These are phyloP conservation scores for Tangara arthus DNA, from an alignment of 2,797 vertebrate species.

Conservation along the genomic window DNA sequence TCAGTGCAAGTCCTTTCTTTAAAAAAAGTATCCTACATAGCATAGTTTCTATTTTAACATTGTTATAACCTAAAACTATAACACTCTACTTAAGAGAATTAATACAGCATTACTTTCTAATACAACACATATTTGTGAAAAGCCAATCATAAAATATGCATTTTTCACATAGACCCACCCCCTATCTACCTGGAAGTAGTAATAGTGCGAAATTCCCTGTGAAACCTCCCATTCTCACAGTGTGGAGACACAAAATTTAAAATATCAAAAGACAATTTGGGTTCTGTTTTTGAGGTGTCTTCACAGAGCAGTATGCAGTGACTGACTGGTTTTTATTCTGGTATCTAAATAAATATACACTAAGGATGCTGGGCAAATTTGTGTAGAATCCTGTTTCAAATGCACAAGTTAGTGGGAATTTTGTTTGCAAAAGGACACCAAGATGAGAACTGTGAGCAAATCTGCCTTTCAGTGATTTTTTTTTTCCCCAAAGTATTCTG, in stretches of 20 bases:
- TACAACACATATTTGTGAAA: no score
- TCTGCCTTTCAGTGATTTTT: neutral
- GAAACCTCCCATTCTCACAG: neutral
- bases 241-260: neutral
- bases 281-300: neutral
- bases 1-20: no score
- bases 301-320: neutral
- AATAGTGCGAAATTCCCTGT: neutral
- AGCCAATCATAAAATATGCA: no score
- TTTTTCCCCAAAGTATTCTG: neutral
- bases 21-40: no score
- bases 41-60: no score
- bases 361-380: neutral
- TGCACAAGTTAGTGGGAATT: neutral
- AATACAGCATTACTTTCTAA: no score
- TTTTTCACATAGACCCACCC: neutral
- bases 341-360: neutral
- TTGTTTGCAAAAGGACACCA: neutral
- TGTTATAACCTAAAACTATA: no score
- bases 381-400: neutral
- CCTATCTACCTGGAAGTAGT: neutral
- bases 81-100: no score
- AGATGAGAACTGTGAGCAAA: neutral
- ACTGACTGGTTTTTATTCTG: neutral
- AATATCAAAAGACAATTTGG: neutral